These are phyloP conservation scores for Catocala fraxini DNA, from an alignment of 2,888 invertebrate species.

Conservation along the genomic window DNA sequence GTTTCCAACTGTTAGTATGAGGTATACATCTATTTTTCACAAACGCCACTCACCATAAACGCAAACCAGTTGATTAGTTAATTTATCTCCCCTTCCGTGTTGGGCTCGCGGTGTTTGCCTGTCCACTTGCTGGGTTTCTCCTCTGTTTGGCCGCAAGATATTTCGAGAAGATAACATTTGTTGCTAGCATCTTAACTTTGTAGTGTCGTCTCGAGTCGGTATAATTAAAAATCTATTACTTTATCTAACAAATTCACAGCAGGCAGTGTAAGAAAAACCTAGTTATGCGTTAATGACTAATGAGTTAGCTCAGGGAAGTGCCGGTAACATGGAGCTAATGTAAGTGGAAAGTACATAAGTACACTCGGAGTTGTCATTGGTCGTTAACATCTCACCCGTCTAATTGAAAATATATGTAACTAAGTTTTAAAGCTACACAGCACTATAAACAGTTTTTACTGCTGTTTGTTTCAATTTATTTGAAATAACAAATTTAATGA, in stretches of 20 bases:
- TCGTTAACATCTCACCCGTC: constrained; percentile 39
- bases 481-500: constrained; percentile 25
- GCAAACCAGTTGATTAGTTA: constrained; percentile 40
- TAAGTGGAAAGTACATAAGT: constrained; percentile 29
- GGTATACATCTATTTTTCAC: constrained; percentile 46
- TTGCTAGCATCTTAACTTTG: constrained; percentile 3
- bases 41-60: constrained; percentile 25
- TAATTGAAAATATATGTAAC: constrained; percentile 51
- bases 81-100: constrained; percentile 29
- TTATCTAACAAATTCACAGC: neutral
- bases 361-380: constrained; percentile 29
- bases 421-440: constrained; percentile 28
- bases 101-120: constrained; percentile 14
- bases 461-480: constrained; percentile 26
- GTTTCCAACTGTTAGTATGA: constrained; percentile 50
- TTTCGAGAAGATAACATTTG: constrained; percentile 1
- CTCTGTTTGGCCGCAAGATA: constrained; percentile 14
- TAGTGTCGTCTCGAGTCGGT: neutral
- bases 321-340: constrained; percentile 32
- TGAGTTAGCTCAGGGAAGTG: constrained; percentile 35
- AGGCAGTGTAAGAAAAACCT: constrained; percentile 25
- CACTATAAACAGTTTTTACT: constrained; percentile 41
- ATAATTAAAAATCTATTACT: constrained; percentile 1
- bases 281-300: constrained; percentile 30
- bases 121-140: constrained; percentile 26